These are phyloP conservation scores for Cervus canadensis DNA, from an alignment of 2,113 vertebrate genomes.

Conservation along the genomic window DNA sequence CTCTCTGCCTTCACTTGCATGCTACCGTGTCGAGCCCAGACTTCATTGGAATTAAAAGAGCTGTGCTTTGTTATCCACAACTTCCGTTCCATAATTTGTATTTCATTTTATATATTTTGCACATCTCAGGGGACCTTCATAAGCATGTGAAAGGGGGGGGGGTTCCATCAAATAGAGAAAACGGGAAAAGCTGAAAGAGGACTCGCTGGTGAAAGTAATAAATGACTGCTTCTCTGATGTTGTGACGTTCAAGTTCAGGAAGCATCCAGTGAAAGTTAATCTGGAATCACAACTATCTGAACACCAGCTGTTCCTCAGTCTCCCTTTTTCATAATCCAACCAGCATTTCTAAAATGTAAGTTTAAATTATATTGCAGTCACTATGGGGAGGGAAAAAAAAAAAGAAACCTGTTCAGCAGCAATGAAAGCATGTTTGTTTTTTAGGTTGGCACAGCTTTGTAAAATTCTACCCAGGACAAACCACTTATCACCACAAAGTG, in stretches of 20 bases:
- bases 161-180: background rate
- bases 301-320: conserved; percentile 46
- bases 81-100: background rate
- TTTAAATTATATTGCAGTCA: background rate
- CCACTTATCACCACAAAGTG: conserved; percentile 70
- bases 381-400: background rate
- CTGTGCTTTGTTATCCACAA: conserved; percentile 43
- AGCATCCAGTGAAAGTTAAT: conserved; percentile 25
- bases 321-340: conserved; percentile 27
- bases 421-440: conserved; percentile 12
- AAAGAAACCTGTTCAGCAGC: background rate
- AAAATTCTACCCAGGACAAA: conserved; percentile 51
- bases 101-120: conserved; percentile 56
- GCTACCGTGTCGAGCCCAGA: conserved; percentile 46
- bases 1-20: conserved; percentile 69
- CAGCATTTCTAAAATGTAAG: conserved; percentile 33
- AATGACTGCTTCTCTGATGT: background rate
- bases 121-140: conserved; percentile 67
- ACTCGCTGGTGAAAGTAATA: conserved; percentile 1
- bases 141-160: conserved; percentile 15
- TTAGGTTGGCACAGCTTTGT: conserved; percentile 52
- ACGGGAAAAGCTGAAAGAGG: background rate
- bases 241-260: conserved; percentile 29
- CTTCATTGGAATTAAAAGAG: conserved; percentile 56
- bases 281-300: conserved; percentile 2